Evolutionary conservation across 2,888 invertebrate species (phyloP).

Genomic region (Agonum fuliginosum): DNA sequence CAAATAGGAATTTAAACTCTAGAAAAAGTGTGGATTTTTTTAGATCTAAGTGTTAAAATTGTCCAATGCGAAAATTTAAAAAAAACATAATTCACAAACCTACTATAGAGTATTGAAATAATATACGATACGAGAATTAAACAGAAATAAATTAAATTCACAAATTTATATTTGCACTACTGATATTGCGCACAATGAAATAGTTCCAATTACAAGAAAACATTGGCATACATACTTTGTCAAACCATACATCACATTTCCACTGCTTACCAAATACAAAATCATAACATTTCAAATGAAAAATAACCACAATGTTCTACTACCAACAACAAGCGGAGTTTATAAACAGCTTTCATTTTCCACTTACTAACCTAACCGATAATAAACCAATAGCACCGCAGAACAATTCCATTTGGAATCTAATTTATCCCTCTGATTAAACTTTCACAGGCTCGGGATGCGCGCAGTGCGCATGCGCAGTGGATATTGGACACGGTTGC

Average conservation of each 20-base stretch:
- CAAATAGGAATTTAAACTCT: too few species aligned
- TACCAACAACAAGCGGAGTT: too few species aligned
- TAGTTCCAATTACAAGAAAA: too few species aligned
- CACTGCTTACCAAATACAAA: background rate
- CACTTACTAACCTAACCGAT: conserved; percentile 7
- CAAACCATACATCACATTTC: background rate
- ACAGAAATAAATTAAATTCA: too few species aligned
- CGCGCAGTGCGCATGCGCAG: background rate
- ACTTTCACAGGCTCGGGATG: conserved; percentile 5
- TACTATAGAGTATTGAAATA: too few species aligned
- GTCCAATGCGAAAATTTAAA: too few species aligned
- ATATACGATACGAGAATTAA: too few species aligned
- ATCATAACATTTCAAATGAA: background rate
- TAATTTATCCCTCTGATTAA: conserved; percentile 27
- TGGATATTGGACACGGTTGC: background rate
- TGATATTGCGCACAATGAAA: too few species aligned
- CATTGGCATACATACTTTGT: background rate
- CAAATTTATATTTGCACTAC: too few species aligned
- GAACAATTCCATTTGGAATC: conserved; percentile 20
- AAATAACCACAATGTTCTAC: background rate
- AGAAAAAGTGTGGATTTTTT: too few species aligned
- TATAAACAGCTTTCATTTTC: conserved; percentile 20
- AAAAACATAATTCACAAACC: too few species aligned
- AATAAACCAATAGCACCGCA: conserved; percentile 16
- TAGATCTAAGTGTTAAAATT: too few species aligned